Percentiles rank a stretch among this genome's conserved stretches.
These are phyloP conservation scores for Drosophila murphyi DNA, from an alignment of 1,140 invertebrate species.

Conservation along the genomic window DNA sequence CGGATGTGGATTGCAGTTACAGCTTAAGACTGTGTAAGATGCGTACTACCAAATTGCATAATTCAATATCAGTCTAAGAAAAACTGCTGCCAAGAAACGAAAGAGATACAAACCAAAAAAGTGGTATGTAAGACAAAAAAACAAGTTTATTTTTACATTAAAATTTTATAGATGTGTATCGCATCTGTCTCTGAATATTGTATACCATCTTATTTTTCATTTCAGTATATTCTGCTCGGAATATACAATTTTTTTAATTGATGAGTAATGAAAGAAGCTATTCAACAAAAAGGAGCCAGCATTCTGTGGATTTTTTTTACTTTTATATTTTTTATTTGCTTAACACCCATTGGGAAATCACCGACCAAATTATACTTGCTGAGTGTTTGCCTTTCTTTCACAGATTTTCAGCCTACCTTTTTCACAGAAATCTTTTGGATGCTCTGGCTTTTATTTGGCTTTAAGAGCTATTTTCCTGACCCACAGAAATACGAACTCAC, in stretches of 20 bases:
- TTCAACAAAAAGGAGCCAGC: too few species aligned
- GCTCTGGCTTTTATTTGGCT: conserved; percentile 1
- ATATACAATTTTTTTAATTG: too few species aligned
- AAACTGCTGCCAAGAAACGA: neutral
- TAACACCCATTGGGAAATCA: too few species aligned
- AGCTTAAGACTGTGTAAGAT: conserved; percentile 54
- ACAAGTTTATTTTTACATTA: conserved; percentile 15
- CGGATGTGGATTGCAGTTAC: conserved; percentile 70
- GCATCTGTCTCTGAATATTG: too few species aligned
- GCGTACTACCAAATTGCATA: conserved; percentile 71
- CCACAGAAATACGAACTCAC: too few species aligned
- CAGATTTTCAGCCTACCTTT: neutral
- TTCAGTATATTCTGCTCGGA: neutral
- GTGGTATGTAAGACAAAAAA: conserved; percentile 3
- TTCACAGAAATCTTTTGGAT: neutral
- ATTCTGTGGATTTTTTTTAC: too few species aligned
- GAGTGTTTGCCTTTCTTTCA: neutral
- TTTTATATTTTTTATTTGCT: too few species aligned
- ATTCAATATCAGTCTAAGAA: conserved; percentile 43
- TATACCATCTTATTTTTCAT: neutral
- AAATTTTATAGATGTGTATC: neutral
- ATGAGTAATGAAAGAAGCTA: too few species aligned
- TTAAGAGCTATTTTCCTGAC: conserved; percentile 2
- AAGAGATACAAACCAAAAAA: neutral
- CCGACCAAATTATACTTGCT: too few species aligned